Conservation (phyloP, 2,888 invertebrate species). For the Danaus chrysippus region DNA sequence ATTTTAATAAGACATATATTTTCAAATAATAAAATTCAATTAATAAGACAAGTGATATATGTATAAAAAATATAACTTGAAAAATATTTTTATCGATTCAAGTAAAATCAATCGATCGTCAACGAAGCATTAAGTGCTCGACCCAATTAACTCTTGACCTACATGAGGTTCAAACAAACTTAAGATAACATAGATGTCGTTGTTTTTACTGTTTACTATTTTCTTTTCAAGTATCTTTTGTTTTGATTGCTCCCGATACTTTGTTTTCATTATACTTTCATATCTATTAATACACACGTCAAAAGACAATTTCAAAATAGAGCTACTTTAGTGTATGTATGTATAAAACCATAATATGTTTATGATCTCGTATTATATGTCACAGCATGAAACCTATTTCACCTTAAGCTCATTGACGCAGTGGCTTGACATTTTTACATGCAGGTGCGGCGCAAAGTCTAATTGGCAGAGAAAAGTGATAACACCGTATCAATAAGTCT, state of each 20-base stretch:
- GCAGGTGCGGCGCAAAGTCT: conserved; percentile 42
- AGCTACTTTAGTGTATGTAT: too few species aligned
- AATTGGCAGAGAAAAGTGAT: conserved; percentile 42
- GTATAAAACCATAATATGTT: too few species aligned
- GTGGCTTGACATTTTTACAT: conserved; percentile 13
- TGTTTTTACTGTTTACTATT: conserved; percentile 52
- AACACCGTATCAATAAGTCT: conserved; percentile 32
- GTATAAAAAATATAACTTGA: conserved; percentile 19
- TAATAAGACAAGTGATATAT: conserved; percentile 4
- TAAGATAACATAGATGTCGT: conserved; percentile 61
- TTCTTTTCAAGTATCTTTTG: conserved; percentile 39
- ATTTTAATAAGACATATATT: too few species aligned
- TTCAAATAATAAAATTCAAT: too few species aligned
- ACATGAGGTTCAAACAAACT: conserved; percentile 55
- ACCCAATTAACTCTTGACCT: conserved; percentile 68
- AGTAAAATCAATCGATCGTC: conserved; percentile 46
- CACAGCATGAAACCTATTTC: background rate
- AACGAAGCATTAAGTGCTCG: conserved; percentile 50
- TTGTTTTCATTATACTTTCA: too few species aligned
- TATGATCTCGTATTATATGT: too few species aligned
- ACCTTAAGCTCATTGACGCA: conserved; percentile 1
- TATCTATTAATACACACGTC: too few species aligned
- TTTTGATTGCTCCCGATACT: too few species aligned
- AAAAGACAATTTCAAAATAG: too few species aligned
- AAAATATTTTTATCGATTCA: conserved; percentile 22